Base-by-base conservation (phyloP, 2,113 vertebrate species). In the Cricetomys ansorgei region DNA sequence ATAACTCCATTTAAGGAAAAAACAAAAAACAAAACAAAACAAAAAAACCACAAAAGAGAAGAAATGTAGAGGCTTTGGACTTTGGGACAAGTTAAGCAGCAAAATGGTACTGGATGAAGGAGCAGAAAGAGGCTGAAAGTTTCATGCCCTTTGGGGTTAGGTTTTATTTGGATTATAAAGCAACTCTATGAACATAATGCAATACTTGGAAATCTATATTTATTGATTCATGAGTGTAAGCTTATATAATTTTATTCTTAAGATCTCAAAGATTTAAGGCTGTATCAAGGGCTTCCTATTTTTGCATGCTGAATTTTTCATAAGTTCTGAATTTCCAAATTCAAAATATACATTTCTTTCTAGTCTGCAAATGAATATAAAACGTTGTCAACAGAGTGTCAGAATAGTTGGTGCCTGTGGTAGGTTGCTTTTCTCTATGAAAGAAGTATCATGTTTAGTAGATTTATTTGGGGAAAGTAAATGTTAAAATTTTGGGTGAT, bases 201-300 rank as follows among this genome's bases (percentile, higher is more conserved):
- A 12, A 6, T 45, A 81, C 83, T 95, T 90, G 13, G 19, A 70
- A 81, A 37, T 37, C 4, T 25, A 0, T 31, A 11, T 62, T 92
- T 79, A 73, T 48, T 87, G 6, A 4, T 94, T 84, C n/a, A 73
- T 45, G 89, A 8, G 57, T n/a, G 53, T 19, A 55, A 64, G 5
- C 67, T 95, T 25, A 29, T 72, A 53, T 40, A 8, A 62, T 29
- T 27, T 17, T 92, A 57, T 89, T 62, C 7, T 79, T 91, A 95
- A 94, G 16, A 13, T 83, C 62, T 72, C 72, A 77, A 91, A 84
- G 43, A 1, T 40, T 77, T 65, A 80, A n/a, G 1, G 1, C 17
- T 34, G 40, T 19, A 3, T 6, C 12, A 72, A 89, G 8, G 21
- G 7, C 27, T 55, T 70, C 37, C 4, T 21, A 0, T 59, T 59